These are phyloP conservation scores for Ctenopoma kingsleyae DNA, from an alignment of 2,797 vertebrate genomes.

Conservation along the genomic window DNA sequence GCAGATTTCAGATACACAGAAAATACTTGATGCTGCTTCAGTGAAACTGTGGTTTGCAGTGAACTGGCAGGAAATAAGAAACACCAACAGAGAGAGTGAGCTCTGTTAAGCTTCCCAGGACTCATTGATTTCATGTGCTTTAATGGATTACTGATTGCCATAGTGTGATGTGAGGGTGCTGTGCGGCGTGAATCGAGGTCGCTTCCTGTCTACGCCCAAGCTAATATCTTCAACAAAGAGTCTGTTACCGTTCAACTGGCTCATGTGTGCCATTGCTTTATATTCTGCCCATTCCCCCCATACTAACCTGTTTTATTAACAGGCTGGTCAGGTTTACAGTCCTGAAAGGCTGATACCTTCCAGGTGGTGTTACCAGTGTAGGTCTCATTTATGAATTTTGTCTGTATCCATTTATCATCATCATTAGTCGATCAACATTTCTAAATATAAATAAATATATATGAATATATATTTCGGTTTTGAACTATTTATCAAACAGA, in stretches of 20 bases:
- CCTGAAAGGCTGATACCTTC: too few relatives aligned
- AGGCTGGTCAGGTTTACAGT: too few relatives aligned
- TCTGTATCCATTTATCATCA: too few relatives aligned
- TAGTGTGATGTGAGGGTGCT: constrained; percentile 7
- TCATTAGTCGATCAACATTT: too few relatives aligned
- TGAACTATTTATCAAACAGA: neutral
- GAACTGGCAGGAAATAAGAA: constrained; percentile 10
- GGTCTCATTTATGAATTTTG: too few relatives aligned
- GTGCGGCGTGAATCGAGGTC: constrained; percentile 27
- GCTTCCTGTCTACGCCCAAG: constrained; percentile 42
- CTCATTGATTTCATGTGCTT: constrained; percentile 22
- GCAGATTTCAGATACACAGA: constrained; percentile 9
- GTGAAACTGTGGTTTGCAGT: constrained; percentile 8
- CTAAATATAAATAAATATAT: too few relatives aligned
- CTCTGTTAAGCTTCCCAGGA: neutral
- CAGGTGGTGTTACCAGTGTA: too few relatives aligned
- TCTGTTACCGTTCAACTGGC: constrained; percentile 7
- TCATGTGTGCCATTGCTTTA: too few relatives aligned
- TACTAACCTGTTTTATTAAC: too few relatives aligned
- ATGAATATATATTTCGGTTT: neutral
- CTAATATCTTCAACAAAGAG: constrained; percentile 45
- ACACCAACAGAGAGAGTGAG: constrained; percentile 5
- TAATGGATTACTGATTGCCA: constrained; percentile 23
- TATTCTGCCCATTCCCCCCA: too few relatives aligned
- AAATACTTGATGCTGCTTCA: neutral